These are phyloP conservation scores for Palythoa caribaeorum DNA, from an alignment of 92 coral and sea anemone species.

Conservation along the genomic window DNA sequence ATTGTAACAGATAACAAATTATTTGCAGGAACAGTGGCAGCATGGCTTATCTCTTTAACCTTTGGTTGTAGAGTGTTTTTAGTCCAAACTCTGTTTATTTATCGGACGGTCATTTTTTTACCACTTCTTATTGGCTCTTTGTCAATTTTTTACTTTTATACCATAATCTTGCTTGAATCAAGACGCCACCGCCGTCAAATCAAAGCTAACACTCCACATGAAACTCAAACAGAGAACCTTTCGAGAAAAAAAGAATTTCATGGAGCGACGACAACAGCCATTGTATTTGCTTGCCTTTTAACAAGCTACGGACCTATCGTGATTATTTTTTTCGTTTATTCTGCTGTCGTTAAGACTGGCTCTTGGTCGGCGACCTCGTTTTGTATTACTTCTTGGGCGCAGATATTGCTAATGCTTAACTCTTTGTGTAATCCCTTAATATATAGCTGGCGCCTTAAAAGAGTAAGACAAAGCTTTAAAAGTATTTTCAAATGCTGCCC, in stretches of 20 bases:
- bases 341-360: background rate
- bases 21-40: background rate
- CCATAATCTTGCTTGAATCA: constrained; percentile 8
- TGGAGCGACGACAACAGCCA: constrained; percentile 2
- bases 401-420: constrained; percentile 1
- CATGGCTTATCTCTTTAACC: constrained; percentile 13
- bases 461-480: background rate
- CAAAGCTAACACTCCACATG: background rate
- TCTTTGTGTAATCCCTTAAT: constrained; percentile 1
- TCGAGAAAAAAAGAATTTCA: constrained; percentile 11
- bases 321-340: background rate
- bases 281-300: background rate
- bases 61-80: background rate
- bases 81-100: background rate
- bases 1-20: constrained; percentile 12
- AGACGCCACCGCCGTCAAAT: constrained; percentile 22
- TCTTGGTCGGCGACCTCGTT: background rate
- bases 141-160: background rate
- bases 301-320: constrained; percentile 12
- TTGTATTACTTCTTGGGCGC: constrained; percentile 3
- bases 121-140: background rate
- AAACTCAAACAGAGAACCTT: background rate
- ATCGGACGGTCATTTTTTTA: background rate
- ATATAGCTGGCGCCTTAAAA: background rate
- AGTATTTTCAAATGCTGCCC: constrained; percentile 26